These are phyloP conservation scores for Agrotis ipsilon DNA, from an alignment of 2,888 invertebrate species.

Conservation along the genomic window DNA sequence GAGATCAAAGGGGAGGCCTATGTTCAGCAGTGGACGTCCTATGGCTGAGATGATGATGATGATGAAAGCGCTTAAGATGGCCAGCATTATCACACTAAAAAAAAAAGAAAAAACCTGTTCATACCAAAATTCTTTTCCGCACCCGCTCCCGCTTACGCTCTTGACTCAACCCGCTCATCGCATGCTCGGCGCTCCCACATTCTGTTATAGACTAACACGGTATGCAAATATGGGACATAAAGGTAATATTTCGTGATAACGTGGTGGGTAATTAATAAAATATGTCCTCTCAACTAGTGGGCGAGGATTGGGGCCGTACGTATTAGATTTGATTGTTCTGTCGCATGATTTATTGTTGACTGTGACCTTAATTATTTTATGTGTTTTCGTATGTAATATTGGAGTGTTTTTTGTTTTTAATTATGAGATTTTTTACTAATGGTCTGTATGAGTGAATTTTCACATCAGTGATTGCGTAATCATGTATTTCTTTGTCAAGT, in stretches of 20 bases:
- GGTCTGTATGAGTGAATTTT: not conserved
- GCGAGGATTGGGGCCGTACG: constrained; percentile 80
- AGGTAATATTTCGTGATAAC: constrained; percentile 90
- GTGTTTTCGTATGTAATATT: constrained; percentile 27
- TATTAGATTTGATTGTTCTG: constrained; percentile 82
- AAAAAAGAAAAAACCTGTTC: too few species aligned
- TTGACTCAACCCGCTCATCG: constrained; percentile 65
- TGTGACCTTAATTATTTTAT: constrained; percentile 78
- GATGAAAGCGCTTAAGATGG: too few species aligned
- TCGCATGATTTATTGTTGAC: constrained; percentile 75
- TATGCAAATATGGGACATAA: constrained; percentile 90
- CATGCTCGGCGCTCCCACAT: constrained; percentile 83
- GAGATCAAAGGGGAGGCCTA: too few species aligned
- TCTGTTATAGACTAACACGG: constrained; percentile 85
- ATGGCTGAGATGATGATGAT: too few species aligned
- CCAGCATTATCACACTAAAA: too few species aligned
- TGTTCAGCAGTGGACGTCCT: too few species aligned
- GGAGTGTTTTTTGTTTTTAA: constrained; percentile 28
- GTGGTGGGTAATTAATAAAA: constrained; percentile 88
- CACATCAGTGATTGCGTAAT: not conserved
- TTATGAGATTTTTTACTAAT: constrained; percentile 11
- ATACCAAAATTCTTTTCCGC: too few species aligned
- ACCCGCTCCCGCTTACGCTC: constrained; percentile 35
- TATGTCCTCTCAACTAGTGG: constrained; percentile 81
- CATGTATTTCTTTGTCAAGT: not conserved